These are phyloP conservation scores for Pachyseris speciosa DNA, from an alignment of 64 coral and sea anemone genomes.

Conservation along the genomic window DNA sequence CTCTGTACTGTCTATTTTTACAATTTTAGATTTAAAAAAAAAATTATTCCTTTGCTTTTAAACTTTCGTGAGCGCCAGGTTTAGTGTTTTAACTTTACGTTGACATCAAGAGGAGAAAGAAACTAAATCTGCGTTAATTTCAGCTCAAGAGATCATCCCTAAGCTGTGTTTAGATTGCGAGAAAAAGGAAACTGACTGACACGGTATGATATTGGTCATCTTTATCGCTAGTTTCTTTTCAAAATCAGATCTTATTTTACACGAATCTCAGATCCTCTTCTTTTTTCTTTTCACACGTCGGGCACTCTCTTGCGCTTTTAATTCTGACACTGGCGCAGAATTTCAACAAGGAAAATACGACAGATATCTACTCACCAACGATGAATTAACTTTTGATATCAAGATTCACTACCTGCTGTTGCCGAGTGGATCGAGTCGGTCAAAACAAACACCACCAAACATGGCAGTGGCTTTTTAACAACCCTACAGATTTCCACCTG, in stretches of 20 bases:
- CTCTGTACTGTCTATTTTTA: too few relatives aligned
- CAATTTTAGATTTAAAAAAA: too few relatives aligned
- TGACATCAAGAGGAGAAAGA: not conserved
- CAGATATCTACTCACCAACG: conserved; percentile 25
- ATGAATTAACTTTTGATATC: conserved; percentile 48
- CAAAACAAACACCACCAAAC: conserved; percentile 32
- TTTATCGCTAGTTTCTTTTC: not conserved
- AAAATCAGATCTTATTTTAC: not conserved
- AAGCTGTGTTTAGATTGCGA: conserved; percentile 9
- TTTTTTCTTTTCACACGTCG: not conserved
- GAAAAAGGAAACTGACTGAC: not conserved
- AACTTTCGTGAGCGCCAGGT: not conserved
- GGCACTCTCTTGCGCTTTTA: not conserved
- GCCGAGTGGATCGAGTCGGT: conserved; percentile 33
- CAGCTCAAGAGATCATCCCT: conserved; percentile 27
- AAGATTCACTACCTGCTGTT: conserved; percentile 45
- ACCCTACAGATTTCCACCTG: conserved; percentile 42
- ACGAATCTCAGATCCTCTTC: not conserved
- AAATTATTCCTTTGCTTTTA: too few relatives aligned
- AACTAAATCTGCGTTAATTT: conserved; percentile 9
- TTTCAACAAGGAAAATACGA: not conserved
- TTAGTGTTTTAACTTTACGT: not conserved
- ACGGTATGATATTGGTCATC: not conserved
- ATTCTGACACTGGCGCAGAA: not conserved
- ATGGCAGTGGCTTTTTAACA: conserved; percentile 42